Conservation (phyloP, 2,797 vertebrate species). For the Cyprinodon diabolis region DNA sequence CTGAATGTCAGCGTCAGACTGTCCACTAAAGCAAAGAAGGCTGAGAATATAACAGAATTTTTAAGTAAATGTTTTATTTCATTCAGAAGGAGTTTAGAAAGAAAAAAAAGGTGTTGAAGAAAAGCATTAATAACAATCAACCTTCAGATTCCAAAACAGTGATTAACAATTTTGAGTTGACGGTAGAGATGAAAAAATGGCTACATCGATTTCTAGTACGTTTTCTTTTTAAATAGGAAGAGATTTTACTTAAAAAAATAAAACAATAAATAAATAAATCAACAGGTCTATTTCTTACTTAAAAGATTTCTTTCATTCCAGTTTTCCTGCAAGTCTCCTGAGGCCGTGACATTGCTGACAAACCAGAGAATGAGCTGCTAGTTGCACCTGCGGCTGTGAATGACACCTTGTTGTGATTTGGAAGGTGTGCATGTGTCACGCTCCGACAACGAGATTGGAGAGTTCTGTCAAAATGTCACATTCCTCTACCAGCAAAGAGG, state of each 20-base stretch:
- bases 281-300: not conserved
- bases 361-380: not conserved
- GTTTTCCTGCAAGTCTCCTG: not conserved
- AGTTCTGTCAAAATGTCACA: conserved; percentile 7
- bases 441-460: not conserved
- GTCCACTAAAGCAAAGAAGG: conserved; percentile 40
- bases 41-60: not conserved
- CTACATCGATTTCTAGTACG: not conserved
- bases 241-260: not conserved
- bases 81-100: conserved; percentile 11
- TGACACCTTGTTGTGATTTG: conserved; percentile 4
- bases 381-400: conserved; percentile 5
- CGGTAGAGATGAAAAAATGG: not conserved
- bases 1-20: conserved; percentile 52
- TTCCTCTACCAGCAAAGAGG: not conserved
- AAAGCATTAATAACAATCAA: not conserved
- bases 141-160: not conserved
- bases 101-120: conserved; percentile 10
- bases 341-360: not conserved
- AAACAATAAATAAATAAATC: not conserved
- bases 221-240: not conserved
- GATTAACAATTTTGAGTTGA: conserved; percentile 2
- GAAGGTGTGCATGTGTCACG: not conserved
- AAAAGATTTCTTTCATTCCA: not conserved
- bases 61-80: not conserved